Conservation (phyloP, 1,140 invertebrate species). For the Doryteuthis pealeii region DNA sequence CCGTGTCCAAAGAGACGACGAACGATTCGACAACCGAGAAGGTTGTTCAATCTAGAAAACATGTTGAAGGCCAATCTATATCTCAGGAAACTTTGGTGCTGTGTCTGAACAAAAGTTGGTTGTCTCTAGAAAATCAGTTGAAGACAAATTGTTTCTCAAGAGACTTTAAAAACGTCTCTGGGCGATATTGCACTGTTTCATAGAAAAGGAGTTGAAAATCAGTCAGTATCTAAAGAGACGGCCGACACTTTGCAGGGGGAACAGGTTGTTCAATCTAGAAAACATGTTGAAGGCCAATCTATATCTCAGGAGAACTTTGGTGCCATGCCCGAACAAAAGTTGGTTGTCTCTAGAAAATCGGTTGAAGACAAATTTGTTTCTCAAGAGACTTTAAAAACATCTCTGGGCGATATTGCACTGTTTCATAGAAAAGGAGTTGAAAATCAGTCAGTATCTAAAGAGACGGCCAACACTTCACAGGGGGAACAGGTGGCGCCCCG, state of each 20-base stretch:
- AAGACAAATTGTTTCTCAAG: not conserved
- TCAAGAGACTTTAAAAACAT: not conserved
- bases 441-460: not conserved
- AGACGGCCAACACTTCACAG: not conserved
- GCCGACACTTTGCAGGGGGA: not conserved
- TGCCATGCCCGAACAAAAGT: not conserved
- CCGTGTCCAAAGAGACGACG: not conserved
- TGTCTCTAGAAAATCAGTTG: not conserved
- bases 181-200: slow-evolving; percentile 16
- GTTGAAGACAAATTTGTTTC: not conserved
- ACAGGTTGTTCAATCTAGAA: not conserved
- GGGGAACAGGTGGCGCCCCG: not conserved
- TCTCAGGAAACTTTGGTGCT: not conserved
- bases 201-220: slow-evolving; percentile 25
- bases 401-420: not conserved
- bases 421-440: not conserved
- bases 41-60: not conserved
- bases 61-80: not conserved
- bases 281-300: not conserved
- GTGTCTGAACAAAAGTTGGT: not conserved
- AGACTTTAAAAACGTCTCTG: slow-evolving; percentile 23
- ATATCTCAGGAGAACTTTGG: not conserved
- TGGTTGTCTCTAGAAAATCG: not conserved
- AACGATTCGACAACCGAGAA: not conserved
- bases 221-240: not conserved